phyloP scores from a whole-genome alignment of 2,797 vertebrate species.

The Manis javanica region DNA sequence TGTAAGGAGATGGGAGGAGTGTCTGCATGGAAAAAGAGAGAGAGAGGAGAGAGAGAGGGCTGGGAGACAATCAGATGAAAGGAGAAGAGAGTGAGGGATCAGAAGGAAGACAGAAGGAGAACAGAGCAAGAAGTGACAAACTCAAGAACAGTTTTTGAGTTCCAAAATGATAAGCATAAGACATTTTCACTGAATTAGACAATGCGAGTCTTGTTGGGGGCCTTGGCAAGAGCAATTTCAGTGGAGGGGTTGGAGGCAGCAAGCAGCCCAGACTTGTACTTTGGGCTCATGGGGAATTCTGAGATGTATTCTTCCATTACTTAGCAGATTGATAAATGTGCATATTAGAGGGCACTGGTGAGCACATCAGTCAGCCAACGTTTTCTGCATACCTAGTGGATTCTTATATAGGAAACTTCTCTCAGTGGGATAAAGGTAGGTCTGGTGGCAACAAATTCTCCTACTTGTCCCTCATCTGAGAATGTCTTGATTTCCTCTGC shows the following conservation, averaged over 20 bases:
- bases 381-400: background rate
- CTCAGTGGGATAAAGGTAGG: background rate
- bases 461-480: background rate
- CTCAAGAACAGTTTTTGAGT: background rate
- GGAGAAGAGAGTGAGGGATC: background rate
- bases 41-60: background rate
- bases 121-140: background rate
- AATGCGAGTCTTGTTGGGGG: background rate
- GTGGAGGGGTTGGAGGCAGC: background rate
- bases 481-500: background rate
- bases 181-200: background rate
- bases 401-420: background rate
- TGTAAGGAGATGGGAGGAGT: background rate
- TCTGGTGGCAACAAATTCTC: background rate
- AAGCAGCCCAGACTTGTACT: background rate
- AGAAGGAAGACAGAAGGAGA: background rate
- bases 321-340: background rate
- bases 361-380: background rate
- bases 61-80: background rate
- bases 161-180: background rate
- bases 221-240: conserved; percentile 19
- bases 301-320: background rate
- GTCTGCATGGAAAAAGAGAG: background rate
- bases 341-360: background rate
- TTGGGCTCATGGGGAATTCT: background rate